phyloP scores from a whole-genome alignment of 2,113 vertebrate species.

The Grus americana region DNA sequence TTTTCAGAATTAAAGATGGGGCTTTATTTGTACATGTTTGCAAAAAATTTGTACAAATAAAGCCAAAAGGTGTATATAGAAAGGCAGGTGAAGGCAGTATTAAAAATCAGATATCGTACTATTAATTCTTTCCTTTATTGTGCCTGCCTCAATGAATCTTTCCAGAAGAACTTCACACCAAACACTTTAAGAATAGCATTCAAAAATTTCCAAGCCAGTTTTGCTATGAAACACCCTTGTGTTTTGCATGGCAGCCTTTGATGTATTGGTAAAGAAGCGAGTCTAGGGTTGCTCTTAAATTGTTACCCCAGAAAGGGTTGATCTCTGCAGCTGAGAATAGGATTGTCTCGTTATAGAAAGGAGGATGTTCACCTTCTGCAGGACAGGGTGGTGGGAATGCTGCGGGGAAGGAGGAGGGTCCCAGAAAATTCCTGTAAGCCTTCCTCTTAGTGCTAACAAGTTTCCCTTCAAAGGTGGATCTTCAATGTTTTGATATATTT shows the following conservation, averaged over 20 bases:
- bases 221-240: neutral
- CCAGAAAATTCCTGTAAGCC: neutral
- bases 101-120: neutral
- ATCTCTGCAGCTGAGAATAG: neutral
- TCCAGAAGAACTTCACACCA: neutral
- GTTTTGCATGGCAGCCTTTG: neutral
- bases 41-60: neutral
- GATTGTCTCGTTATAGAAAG: rapidly evolving
- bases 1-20: neutral
- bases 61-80: neutral
- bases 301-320: neutral
- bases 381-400: neutral
- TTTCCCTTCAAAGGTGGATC: neutral
- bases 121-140: neutral
- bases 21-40: neutral
- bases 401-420: neutral
- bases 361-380: neutral
- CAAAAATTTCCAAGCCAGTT: neutral
- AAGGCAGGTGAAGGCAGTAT: neutral
- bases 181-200: neutral
- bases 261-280: neutral
- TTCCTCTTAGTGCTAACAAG: neutral
- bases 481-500: neutral
- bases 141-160: neutral
- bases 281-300: neutral